These are phyloP conservation scores for Alouatta palliata DNA, from an alignment of 2,113 vertebrate genomes.

Conservation along the genomic window DNA sequence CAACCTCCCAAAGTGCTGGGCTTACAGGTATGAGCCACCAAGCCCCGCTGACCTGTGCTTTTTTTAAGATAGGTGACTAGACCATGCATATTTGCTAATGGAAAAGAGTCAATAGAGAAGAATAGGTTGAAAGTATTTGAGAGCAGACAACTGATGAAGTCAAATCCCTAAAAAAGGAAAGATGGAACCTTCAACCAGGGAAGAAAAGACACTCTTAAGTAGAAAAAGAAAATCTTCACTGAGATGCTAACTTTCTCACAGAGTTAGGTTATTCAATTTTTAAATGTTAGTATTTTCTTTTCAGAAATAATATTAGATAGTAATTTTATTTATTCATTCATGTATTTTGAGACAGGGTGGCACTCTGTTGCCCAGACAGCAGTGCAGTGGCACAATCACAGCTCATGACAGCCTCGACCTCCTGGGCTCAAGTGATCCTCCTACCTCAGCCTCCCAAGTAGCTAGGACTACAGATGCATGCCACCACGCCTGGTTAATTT, in stretches of 20 bases:
- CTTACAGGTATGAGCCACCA: too few relatives aligned
- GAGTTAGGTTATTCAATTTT: neutral
- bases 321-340: too few relatives aligned
- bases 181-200: neutral
- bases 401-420: too few relatives aligned
- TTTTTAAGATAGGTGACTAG: neutral
- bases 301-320: too few relatives aligned
- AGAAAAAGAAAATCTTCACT: neutral
- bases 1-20: too few relatives aligned
- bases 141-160: neutral
- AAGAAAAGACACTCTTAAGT: neutral
- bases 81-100: neutral
- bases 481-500: too few relatives aligned
- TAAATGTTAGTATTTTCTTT: neutral
- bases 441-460: too few relatives aligned
- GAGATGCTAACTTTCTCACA: neutral
- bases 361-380: too few relatives aligned
- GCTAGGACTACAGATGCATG: too few relatives aligned
- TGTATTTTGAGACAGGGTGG: too few relatives aligned
- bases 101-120: neutral
- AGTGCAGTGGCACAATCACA: too few relatives aligned
- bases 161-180: neutral
- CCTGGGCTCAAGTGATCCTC: too few relatives aligned
- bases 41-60: neutral
- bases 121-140: neutral